Percentiles rank a stretch among this genome's conserved stretches.
Evolutionary conservation across 2,888 invertebrate species (phyloP).

Genomic region (Ernsta delagoae): DNA sequence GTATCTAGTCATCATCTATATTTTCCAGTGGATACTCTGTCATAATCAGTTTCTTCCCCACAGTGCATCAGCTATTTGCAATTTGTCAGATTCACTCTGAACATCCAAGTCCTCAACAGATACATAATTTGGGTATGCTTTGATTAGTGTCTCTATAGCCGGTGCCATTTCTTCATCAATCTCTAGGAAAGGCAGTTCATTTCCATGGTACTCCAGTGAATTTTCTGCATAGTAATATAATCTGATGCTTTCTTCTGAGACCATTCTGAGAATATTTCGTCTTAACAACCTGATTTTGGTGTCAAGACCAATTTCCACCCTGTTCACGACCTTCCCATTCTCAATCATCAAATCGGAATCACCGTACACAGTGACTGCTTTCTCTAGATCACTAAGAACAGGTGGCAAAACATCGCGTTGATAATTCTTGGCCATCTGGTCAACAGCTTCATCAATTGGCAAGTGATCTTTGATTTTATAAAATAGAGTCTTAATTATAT

Average conservation of each 20-base stretch:
- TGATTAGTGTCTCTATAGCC: constrained; percentile 89
- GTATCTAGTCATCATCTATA: constrained; percentile 68
- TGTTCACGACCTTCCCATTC: constrained; percentile 86
- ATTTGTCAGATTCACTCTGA: constrained; percentile 86
- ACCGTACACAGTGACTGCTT: constrained; percentile 88
- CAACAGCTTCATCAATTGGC: constrained; percentile 92
- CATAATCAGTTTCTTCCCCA: constrained; percentile 93
- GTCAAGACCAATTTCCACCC: constrained; percentile 87
- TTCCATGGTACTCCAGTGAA: constrained; percentile 92
- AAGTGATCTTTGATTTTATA: constrained; percentile 84
- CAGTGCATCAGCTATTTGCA: constrained; percentile 87
- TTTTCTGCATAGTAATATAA: constrained; percentile 95
- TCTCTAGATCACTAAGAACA: constrained; percentile 87
- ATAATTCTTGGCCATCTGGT: constrained; percentile 93
- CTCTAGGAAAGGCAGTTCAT: constrained; percentile 89
- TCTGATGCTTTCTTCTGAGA: constrained; percentile 86
- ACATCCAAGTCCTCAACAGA: constrained; percentile 89
- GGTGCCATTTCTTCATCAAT: constrained; percentile 88
- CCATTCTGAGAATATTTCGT: constrained; percentile 85
- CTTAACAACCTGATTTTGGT: constrained; percentile 86
- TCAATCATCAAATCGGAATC: constrained; percentile 88
- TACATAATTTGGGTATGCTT: constrained; percentile 91
- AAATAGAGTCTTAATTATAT: constrained; percentile 83
- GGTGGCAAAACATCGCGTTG: constrained; percentile 94
- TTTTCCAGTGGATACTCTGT: constrained; percentile 86